Evolutionary conservation across 2,888 invertebrate species (phyloP).

Genomic region (Sesia bembeciformis): DNA sequence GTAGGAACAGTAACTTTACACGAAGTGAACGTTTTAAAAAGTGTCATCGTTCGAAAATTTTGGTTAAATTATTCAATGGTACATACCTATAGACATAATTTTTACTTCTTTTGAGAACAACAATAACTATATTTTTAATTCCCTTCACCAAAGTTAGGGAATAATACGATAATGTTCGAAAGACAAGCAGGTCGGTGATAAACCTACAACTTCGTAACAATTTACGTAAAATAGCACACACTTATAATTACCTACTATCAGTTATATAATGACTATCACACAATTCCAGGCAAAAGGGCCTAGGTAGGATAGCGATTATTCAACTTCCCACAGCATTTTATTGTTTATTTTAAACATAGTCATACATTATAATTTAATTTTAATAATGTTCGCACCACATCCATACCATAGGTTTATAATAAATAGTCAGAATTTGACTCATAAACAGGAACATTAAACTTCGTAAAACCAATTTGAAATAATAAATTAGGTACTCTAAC

Average conservation of each 20-base stretch:
- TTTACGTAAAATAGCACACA: too few species aligned
- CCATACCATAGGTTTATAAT: constrained; percentile 12
- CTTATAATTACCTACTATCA: not conserved
- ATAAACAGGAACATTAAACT: constrained; percentile 12
- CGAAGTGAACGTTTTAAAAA: too few species aligned
- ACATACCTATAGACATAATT: too few species aligned
- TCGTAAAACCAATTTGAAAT: constrained; percentile 2
- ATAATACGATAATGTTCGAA: too few species aligned
- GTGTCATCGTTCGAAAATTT: too few species aligned
- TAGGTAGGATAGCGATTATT: constrained; percentile 11
- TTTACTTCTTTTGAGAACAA: too few species aligned
- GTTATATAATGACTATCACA: constrained; percentile 11
- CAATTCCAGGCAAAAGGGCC: constrained; percentile 17
- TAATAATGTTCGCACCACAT: constrained; percentile 7
- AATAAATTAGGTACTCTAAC: constrained; percentile 1
- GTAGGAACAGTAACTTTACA: too few species aligned
- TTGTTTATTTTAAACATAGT: constrained; percentile 9
- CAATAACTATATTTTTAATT: too few species aligned
- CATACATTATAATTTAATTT: constrained; percentile 3
- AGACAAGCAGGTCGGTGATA: too few species aligned
- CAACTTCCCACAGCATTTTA: constrained; percentile 9
- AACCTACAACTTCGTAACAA: too few species aligned
- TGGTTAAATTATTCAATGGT: too few species aligned
- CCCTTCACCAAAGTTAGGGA: too few species aligned
- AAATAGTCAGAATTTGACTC: constrained; percentile 13